Evolutionary conservation across 2,888 invertebrate species (phyloP), one percentile per base, ranked within the genome.

Genomic region (Fissipunctia ypsillon): DNA sequence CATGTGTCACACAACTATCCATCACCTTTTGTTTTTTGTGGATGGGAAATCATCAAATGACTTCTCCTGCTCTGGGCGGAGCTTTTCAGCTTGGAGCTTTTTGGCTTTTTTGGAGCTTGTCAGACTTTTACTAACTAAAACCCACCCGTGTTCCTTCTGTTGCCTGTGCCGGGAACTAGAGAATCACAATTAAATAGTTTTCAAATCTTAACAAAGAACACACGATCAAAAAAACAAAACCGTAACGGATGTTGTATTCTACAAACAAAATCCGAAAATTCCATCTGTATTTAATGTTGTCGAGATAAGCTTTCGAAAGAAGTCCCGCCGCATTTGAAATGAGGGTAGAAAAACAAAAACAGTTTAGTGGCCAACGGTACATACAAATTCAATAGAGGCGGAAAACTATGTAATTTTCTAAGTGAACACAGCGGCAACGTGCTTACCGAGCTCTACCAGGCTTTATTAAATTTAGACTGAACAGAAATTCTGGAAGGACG

Each of bases 401-500:
- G 68, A 64, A 81, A 81, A 84, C 80, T 81, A 76, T 78, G 84
- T 81, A 81, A 86, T 85, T 85, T 84, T 84, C 60, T 79, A 86
- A 84, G 86, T 79, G 86, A 84, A 81, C 68, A 78, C 43, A 81
- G 68, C 72, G 60, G 61, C 69, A 76, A 66, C 65, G 69, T 79
- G 73, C 75, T 83, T 75, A 72, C 77, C 67, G 71, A 73, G 84
- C 67, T 76, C 63, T 64, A 76, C 69, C 69, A 71, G 73, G 79
- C 81, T 81, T 86, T 85, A 85, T 85, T 85, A 79, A 86, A 85
- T 86, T 85, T 81, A 77, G 84, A 81, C 77, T 79, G 75, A 70
- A 77, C 66, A 68, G 81, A 68, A 77, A 78, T 83, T 85, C 69
- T 76, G 64, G 69, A 59, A 61, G 65, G 48, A 72, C 28, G 14